Evolutionary conservation across 2,797 vertebrate species (phyloP), one percentile per base, ranked within the genome.

Genomic region (Liparis tanakae): DNA sequence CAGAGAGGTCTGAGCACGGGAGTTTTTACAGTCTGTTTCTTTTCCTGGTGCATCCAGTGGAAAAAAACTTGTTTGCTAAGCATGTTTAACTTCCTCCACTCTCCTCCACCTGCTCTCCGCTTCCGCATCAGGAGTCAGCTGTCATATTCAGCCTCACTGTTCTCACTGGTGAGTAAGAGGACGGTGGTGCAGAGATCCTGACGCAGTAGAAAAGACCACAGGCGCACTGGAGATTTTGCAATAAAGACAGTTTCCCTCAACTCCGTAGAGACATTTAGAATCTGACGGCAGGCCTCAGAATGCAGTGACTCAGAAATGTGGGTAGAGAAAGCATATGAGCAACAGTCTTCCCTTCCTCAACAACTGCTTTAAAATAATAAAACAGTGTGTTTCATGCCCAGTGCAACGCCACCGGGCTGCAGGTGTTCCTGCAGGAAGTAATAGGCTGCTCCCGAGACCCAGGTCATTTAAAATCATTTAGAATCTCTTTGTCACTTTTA

Each of bases 41-140:
- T 36, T 12, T 1, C 17, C 55, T 36, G 63, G 51, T 67, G 25
- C 64, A 72, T 58, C 55, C 51, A 56, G 33, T 61, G 70, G 57
- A 22, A 73, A 22, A 73, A 56, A 74, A 72, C 41, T 53, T 70
- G 64, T 82, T 79, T 63, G 50, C 65, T 33, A 54, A 71, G 69
- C 62, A 70, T 60, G 55, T 83, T 78, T 72, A 70, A 78, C 55
- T 53, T 58, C 44, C 50, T 59, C 41, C 30, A 46, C 43, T 66
- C 70, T 67, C 65, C n/a, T n/a, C 34, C 64, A 62, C 43, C 34
- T 54, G 13, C 39, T 68, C 46, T 55, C 39, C 67, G 55, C 12
- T 34, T 13, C 70, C 41, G 36, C 55, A 56, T 67, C 72, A 58
- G 37, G 48, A 72, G 17, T 69, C 72, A 68, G 75, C 69, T 66